phyloP scores from a whole-genome alignment of 2,888 invertebrate genomes.

The Drosophila paracracens region DNA sequence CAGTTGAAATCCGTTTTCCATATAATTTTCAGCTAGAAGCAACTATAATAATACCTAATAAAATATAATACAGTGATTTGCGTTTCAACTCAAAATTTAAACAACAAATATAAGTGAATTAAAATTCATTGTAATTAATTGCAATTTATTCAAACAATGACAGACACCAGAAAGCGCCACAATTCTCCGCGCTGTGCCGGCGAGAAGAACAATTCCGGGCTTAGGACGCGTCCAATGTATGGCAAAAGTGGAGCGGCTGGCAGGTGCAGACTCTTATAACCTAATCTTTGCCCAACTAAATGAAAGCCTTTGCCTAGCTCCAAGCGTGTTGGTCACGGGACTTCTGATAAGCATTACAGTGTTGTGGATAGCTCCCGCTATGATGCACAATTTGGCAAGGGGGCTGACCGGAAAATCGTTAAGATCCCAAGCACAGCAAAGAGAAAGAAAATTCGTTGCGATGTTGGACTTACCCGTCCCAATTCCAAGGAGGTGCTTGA shows the following conservation, averaged over 20 bases:
- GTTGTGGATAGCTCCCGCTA: not conserved
- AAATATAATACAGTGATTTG: slow-evolving; percentile 3
- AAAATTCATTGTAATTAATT: slow-evolving; percentile 4
- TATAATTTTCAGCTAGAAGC: not conserved
- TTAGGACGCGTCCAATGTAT: slow-evolving; percentile 8
- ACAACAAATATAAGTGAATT: slow-evolving; percentile 10
- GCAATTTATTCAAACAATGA: slow-evolving; percentile 9
- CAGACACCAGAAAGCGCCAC: not conserved
- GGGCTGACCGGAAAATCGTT: not conserved
- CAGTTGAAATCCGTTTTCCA: not conserved
- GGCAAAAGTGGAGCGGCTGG: not conserved
- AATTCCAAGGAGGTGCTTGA: slow-evolving; percentile 25
- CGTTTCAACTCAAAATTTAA: slow-evolving; percentile 27
- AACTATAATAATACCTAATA: not conserved
- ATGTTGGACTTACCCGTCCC: slow-evolving; percentile 28
- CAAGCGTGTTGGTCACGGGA: slow-evolving; percentile 9
- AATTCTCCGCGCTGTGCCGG: not conserved
- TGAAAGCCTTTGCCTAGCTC: not conserved
- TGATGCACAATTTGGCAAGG: slow-evolving; percentile 7
- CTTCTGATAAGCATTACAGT: not conserved
- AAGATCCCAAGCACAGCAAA: not conserved
- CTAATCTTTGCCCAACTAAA: not conserved
- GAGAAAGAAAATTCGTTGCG: slow-evolving; percentile 1
- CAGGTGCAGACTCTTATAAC: slow-evolving; percentile 9
- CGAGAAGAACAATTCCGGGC: not conserved